Evolutionary conservation across 1,140 invertebrate genomes (phyloP).

Genomic region (Microplitis mediator): DNA sequence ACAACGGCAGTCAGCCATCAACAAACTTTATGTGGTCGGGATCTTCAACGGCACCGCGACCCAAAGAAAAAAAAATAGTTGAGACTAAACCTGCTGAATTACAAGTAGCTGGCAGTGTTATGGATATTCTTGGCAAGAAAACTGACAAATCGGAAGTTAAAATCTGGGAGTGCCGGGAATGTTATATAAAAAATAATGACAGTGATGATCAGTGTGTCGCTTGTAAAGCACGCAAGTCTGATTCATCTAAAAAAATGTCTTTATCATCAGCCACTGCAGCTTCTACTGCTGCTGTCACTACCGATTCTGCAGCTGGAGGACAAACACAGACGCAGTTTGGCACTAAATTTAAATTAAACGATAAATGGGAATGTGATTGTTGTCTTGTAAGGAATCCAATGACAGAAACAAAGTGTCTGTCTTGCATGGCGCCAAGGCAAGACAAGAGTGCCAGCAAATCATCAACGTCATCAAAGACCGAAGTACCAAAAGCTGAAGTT

Average conservation of each 20-base stretch:
- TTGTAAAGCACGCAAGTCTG: slow-evolving; percentile 46
- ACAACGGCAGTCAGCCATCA: background rate
- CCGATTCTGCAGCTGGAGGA: background rate
- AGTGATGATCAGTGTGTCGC: slow-evolving; percentile 47
- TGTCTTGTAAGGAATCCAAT: slow-evolving; percentile 72
- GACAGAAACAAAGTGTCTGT: slow-evolving; percentile 66
- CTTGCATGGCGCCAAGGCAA: slow-evolving; percentile 63
- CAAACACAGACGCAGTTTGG: slow-evolving; percentile 16
- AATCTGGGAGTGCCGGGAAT: slow-evolving; percentile 65
- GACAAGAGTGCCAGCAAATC: background rate
- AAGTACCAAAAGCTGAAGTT: slow-evolving; percentile 36
- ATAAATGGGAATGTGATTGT: slow-evolving; percentile 70
- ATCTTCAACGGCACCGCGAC: slow-evolving; percentile 44
- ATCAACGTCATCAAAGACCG: background rate
- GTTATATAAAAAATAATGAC: slow-evolving; percentile 52
- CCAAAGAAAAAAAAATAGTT: slow-evolving; percentile 43
- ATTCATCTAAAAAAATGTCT: slow-evolving; percentile 24
- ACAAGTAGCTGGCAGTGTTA: slow-evolving; percentile 48
- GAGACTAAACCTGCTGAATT: slow-evolving; percentile 36
- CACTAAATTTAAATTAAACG: slow-evolving; percentile 61
- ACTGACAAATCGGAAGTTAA: slow-evolving; percentile 14
- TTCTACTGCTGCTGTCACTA: background rate
- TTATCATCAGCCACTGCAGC: background rate
- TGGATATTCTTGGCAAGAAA: slow-evolving; percentile 42
- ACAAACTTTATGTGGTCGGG: slow-evolving; percentile 51